A percentile compares a stretch with the other conserved stretches of the same genome.
phyloP scores from a whole-genome alignment of 2,888 invertebrate genomes.

The Philopedon plagiatum region DNA sequence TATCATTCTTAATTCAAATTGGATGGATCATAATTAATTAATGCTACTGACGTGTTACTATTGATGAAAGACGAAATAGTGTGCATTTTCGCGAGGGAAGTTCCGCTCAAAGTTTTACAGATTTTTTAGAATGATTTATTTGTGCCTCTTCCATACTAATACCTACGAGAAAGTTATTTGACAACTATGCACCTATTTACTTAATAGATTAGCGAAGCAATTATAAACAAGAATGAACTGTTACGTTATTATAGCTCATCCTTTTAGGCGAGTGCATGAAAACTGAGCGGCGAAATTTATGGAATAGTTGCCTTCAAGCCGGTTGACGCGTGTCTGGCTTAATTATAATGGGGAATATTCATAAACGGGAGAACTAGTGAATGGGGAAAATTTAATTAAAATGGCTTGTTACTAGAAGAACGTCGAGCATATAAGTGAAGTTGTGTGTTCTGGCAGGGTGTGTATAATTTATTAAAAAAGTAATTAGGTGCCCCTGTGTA shows the following conservation, averaged over 20 bases:
- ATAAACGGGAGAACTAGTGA: slow-evolving; percentile 59
- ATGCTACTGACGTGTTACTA: too few species aligned
- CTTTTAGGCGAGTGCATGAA: slow-evolving; percentile 45
- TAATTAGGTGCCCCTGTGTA: slow-evolving; percentile 58
- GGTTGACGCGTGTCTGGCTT: slow-evolving; percentile 64
- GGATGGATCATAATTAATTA: too few species aligned
- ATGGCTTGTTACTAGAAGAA: slow-evolving; percentile 62
- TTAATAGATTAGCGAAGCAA: slow-evolving; percentile 44
- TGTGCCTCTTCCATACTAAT: not conserved
- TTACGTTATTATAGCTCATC: slow-evolving; percentile 48
- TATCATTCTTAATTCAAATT: too few species aligned
- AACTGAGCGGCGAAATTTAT: slow-evolving; percentile 56
- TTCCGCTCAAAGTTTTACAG: too few species aligned
- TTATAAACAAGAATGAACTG: slow-evolving; percentile 49
- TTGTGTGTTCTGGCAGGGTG: slow-evolving; percentile 57
- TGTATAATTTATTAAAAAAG: slow-evolving; percentile 61
- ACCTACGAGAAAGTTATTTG: slow-evolving; percentile 5
- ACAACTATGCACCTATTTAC: slow-evolving; percentile 31
- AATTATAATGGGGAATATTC: slow-evolving; percentile 64
- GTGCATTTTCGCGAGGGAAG: too few species aligned
- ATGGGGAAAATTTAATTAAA: slow-evolving; percentile 65
- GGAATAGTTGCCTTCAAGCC: slow-evolving; percentile 60
- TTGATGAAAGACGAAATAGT: too few species aligned
- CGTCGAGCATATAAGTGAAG: slow-evolving; percentile 55
- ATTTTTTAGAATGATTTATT: too few species aligned